Conservation (phyloP, 2,113 vertebrate genomes). For the Boulengeromyrus knoepffleri region DNA sequence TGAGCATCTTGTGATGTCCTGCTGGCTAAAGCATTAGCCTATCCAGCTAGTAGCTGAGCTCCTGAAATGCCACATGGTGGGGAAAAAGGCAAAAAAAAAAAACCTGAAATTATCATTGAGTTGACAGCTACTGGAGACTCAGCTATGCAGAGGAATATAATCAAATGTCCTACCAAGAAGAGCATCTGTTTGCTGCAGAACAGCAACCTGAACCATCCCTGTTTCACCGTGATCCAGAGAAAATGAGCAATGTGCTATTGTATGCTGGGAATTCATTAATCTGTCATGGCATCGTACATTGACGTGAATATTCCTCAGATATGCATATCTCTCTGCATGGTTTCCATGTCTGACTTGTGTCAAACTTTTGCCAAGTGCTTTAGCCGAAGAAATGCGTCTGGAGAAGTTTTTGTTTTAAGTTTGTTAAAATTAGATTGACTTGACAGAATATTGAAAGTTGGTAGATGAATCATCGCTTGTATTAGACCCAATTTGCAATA, state of each 20-base stretch:
- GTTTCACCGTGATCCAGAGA: neutral
- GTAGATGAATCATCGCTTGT: conserved; percentile 1
- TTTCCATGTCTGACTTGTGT: conserved; percentile 1
- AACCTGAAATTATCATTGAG: neutral
- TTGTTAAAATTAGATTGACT: conserved; percentile 10
- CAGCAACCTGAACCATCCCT: neutral
- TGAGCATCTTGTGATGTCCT: neutral
- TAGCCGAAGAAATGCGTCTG: neutral
- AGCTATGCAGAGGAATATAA: neutral
- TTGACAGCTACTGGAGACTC: neutral
- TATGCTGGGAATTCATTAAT: neutral
- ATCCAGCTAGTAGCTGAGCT: neutral
- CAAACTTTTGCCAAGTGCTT: conserved; percentile 1
- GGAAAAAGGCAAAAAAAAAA: neutral
- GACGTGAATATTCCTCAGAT: conserved; percentile 9
- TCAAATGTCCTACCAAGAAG: neutral
- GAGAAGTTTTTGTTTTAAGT: neutral
- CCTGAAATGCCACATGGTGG: neutral
- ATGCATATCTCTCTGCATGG: neutral
- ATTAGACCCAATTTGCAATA: neutral
- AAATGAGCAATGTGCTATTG: neutral
- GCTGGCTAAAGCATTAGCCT: neutral
- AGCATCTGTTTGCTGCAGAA: neutral
- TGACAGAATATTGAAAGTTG: conserved; percentile 12
- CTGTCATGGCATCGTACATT: neutral